Percentiles rank a stretch among this genome's conserved stretches.
Evolutionary conservation across 2,113 vertebrate species (phyloP).

Genomic region (Catharus fuscescens): DNA sequence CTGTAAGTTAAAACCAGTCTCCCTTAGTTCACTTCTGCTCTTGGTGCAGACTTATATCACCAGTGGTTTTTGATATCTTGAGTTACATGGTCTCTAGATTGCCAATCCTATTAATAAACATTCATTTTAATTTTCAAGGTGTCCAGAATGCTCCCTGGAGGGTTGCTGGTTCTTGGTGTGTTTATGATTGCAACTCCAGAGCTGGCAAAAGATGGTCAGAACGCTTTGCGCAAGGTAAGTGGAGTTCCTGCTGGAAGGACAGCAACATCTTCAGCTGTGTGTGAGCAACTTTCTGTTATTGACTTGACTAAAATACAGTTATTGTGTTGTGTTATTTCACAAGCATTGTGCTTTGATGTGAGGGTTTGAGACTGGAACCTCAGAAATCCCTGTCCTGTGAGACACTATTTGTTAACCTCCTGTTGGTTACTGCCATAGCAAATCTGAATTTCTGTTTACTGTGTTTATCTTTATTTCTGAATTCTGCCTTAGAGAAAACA

Average conservation of each 20-base stretch:
- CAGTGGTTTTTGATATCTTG: not conserved
- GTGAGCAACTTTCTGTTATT: not conserved
- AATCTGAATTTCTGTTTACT: not conserved
- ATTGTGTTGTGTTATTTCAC: not conserved
- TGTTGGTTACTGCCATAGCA: not conserved
- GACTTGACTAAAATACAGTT: not conserved
- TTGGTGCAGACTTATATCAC: not conserved
- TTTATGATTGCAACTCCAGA: slow-evolving; percentile 85
- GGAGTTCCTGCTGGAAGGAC: not conserved
- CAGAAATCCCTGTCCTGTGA: not conserved
- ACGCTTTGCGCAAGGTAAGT: slow-evolving; percentile 82
- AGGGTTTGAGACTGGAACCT: not conserved
- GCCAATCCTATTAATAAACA: not conserved
- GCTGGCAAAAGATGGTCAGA: slow-evolving; percentile 81
- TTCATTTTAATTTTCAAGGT: slow-evolving; percentile 74
- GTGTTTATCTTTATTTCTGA: not conserved
- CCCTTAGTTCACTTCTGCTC: not conserved
- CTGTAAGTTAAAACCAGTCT: not conserved
- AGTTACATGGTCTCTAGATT: not conserved
- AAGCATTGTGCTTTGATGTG: not conserved
- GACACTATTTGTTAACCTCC: not conserved
- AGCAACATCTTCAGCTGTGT: not conserved
- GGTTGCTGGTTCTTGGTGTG: slow-evolving; percentile 85
- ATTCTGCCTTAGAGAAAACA: not conserved
- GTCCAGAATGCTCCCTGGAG: slow-evolving; percentile 92